Percentiles rank a stretch among this genome's conserved stretches.
Evolutionary conservation across 2,888 invertebrate species (phyloP).

Genomic region (Cheilosia scutellata): DNA sequence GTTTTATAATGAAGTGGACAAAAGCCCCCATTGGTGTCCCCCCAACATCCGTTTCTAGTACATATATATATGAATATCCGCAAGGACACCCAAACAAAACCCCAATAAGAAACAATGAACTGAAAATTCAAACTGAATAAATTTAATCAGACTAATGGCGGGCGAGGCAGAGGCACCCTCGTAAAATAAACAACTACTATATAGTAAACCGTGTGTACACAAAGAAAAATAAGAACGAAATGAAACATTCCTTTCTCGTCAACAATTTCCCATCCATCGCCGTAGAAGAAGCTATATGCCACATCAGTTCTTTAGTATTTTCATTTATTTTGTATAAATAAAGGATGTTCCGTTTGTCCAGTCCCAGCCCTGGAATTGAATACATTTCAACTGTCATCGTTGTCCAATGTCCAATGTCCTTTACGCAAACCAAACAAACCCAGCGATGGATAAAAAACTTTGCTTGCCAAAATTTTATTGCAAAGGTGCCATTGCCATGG

Average conservation of each 20-base stretch:
- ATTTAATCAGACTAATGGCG: conserved; percentile 75
- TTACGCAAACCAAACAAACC: conserved; percentile 73
- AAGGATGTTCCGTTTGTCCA: conserved; percentile 74
- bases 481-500: conserved; percentile 60
- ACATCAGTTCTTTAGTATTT: conserved; percentile 70
- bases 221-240: conserved; percentile 54
- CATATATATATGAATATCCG: too few relatives aligned
- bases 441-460: conserved; percentile 69
- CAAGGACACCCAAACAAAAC: conserved; percentile 49
- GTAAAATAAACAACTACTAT: conserved; percentile 65
- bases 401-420: conserved; percentile 26
- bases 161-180: conserved; percentile 62
- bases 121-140: conserved; percentile 76
- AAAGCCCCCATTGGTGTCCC: not conserved
- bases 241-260: conserved; percentile 43
- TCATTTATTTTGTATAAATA: conserved; percentile 76
- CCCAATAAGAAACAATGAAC: conserved; percentile 61
- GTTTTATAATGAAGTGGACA: conserved; percentile 45
- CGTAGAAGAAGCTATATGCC: conserved; percentile 4
- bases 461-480: conserved; percentile 73
- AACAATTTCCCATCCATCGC: conserved; percentile 5
- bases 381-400: conserved; percentile 72
- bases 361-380: conserved; percentile 64
- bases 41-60: conserved; percentile 42
- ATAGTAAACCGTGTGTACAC: conserved; percentile 43